Evolutionary conservation across 2,113 vertebrate genomes (phyloP), one percentile per base, ranked within the genome.

Genomic region (Hippocampus barbouri): DNA sequence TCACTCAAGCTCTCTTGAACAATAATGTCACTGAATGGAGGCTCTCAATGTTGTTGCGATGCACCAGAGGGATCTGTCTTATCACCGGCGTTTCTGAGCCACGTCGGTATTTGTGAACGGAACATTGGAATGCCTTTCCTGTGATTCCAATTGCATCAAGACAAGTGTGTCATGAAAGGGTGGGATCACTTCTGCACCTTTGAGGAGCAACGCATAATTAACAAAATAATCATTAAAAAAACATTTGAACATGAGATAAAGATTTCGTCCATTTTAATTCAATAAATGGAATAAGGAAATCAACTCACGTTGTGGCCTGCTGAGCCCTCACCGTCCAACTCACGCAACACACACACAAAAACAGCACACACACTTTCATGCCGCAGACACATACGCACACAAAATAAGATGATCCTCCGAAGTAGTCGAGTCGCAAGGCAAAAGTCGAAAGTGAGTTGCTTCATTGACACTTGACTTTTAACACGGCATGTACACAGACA

Each of bases 251-350:
- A 9, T 59, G 7, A 25, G 7, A 57, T 23, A n/a, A 23, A 3
- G 11, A 21, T 8, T 54, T 18, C 5, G 47, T n/a, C 8, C 20
- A 23, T 57, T 25, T 4, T 2, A 57, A 23, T 25, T 25, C 2
- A 25, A 23, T 3, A 57, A 60, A 60, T 60, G 25, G 11, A 23
- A 57, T 25, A 57, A 57, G 56, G 7, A 60, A 8, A 60, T 30
- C 6, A 41, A 87, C 89, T 88, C 64, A 90, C 89, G 84, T 70
- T 79, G 47, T 72, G 40, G 66, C 43, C 7, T 82, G 60, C 7
- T 81, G 60, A 16, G 89, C 82, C 2, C 75, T 51, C 0, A 62
- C 73, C 66, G 43, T 75, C 71, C 76, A 67, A 15, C 67, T 62
- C 51, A 83, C 56, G 53, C 56, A 45, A 23, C 51, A 84, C 21